Evolutionary conservation across 2,797 vertebrate species (phyloP), one percentile per base, ranked within the genome.

Genomic region (Heteromormyrus szaboi): DNA sequence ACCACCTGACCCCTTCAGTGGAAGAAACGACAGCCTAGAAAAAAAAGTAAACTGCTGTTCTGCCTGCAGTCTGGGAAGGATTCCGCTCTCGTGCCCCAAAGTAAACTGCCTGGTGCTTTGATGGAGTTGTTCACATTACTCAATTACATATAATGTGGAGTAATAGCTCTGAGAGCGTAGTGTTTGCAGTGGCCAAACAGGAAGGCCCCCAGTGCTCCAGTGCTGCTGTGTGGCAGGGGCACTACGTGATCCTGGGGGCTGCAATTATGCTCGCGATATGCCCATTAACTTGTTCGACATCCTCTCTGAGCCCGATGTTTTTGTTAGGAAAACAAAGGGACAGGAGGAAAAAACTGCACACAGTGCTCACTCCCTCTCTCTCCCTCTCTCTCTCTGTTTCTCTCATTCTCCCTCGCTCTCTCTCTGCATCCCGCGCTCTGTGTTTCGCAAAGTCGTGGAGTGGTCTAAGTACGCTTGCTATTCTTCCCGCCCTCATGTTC

Each of bases 141-240:
- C 90, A 93, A 93, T 93, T 92, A 90, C 89, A 93, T 59, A 86
- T 92, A 93, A 93, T 93, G 90, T 91, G 56, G 86, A 88, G 85
- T 93, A 92, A 93, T 92, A 91, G 91, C 90, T 90, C 86, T 90
- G 72, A 89, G 90, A 91, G 90, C 72, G 65, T 87, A 88, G 84
- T 89, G 62, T 88, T 91, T 84, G 89, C 88, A 51, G 85, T 88
- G 89, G 85, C 90, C 87, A 37, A 59, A 88, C 88, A 87, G 84
- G 68, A 85, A 88, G 76, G 81, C 22, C 41, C 65, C 25, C 56
- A 86, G 91, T 86, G 22, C 46, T 72, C 25, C 56, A 86, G 91
- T 86, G 22, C 46, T 72, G 87, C 89, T 89, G 88, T 90, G 91
- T 87, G 91, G 90, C 89, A 59, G 89, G 3, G 29, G 90, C 88